Percentiles rank a stretch among this genome's conserved stretches.
These are phyloP conservation scores for Drosophila rhopaloa DNA, from an alignment of 1,140 invertebrate species.

Conservation along the genomic window DNA sequence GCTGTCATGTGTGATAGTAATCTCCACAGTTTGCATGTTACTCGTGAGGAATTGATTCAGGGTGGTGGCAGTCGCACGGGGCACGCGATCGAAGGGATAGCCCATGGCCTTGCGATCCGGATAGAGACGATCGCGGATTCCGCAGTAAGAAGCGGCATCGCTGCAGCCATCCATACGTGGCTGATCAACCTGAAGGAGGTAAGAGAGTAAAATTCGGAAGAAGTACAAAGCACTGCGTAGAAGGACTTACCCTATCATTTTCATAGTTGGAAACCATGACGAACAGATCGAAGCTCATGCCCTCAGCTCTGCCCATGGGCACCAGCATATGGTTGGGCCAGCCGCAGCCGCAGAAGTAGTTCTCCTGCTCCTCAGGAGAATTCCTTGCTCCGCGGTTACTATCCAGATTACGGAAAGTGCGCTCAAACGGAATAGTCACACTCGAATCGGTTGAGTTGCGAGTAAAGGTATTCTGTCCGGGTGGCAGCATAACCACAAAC, in stretches of 20 bases:
- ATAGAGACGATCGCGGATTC: background rate
- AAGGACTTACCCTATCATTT: background rate
- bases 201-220: background rate
- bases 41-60: background rate
- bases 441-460: background rate
- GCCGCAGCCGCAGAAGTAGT: background rate
- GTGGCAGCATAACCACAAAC: background rate
- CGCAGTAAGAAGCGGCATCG: background rate
- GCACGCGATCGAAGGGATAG: background rate
- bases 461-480: background rate
- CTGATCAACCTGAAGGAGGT: background rate
- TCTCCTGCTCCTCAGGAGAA: too few species aligned
- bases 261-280: constrained; percentile 3
- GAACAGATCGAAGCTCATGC: background rate
- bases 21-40: background rate
- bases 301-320: background rate
- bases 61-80: background rate
- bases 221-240: background rate
- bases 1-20: background rate
- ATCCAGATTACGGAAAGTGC: background rate
- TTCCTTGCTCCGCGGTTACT: too few species aligned
- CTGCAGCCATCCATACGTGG: background rate
- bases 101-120: background rate
- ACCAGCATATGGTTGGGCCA: constrained; percentile 1
- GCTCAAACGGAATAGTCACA: background rate